Conservation (phyloP, 53 echinoderm and acorn worm genomes). For the Paracentrotus lividus region DNA sequence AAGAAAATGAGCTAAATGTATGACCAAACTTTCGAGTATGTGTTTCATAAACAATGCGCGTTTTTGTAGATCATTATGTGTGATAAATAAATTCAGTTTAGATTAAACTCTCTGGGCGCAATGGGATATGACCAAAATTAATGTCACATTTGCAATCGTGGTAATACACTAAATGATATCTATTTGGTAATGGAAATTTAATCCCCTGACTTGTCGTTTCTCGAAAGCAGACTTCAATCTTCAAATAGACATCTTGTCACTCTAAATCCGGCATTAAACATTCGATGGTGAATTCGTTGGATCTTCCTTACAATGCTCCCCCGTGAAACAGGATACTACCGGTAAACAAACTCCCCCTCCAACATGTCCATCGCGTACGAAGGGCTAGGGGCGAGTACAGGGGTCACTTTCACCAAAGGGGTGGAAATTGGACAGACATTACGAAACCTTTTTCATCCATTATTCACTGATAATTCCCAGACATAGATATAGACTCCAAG, state of each 20-base stretch:
- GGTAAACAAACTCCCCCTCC: conserved; percentile 6
- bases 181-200: neutral
- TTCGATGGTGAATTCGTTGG: neutral
- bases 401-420: neutral
- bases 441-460: too few species aligned
- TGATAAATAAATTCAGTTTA: too few species aligned
- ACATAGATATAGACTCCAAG: too few species aligned
- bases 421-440: neutral
- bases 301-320: neutral
- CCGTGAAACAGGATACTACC: neutral
- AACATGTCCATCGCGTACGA: neutral
- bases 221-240: neutral
- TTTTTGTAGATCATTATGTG: too few species aligned
- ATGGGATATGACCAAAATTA: too few species aligned
- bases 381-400: neutral
- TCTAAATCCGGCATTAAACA: neutral
- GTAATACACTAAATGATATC: neutral
- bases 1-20: too few species aligned
- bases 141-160: neutral
- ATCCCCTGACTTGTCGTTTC: neutral
- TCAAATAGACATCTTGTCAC: neutral
- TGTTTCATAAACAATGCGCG: too few species aligned
- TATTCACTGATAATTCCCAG: too few species aligned
- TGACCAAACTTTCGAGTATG: too few species aligned
- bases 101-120: too few species aligned